phyloP scores from a whole-genome alignment of 2,888 invertebrate genomes.

The Formica aserva region DNA sequence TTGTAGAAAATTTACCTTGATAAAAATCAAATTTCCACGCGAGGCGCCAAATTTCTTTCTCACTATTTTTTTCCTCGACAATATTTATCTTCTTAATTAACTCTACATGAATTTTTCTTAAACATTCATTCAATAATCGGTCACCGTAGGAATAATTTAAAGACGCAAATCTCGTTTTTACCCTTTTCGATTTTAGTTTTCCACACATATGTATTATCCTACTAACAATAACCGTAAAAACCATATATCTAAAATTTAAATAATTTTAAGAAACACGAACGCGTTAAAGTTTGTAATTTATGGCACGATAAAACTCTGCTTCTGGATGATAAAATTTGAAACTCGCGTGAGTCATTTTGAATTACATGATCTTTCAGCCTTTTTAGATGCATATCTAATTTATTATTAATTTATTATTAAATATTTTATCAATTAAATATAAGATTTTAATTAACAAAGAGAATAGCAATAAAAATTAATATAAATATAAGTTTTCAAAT shows the following conservation, averaged over 20 bases:
- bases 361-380: background rate
- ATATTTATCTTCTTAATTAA: conserved; percentile 2
- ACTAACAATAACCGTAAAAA: background rate
- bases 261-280: background rate
- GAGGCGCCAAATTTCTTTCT: background rate
- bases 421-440: background rate
- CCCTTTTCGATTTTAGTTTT: background rate
- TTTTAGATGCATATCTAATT: background rate
- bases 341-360: background rate
- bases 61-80: background rate
- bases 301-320: background rate
- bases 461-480: background rate
- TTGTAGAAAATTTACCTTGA: background rate
- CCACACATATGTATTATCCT: background rate
- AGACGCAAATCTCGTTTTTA: background rate
- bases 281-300: background rate
- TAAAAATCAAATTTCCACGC: background rate
- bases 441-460: background rate
- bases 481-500: background rate
- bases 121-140: background rate
- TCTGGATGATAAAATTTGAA: background rate
- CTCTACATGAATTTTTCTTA: background rate
- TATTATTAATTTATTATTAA: background rate
- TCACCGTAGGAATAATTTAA: background rate
- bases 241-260: background rate